Conservation (phyloP, 2,113 vertebrate species). For the Chitala chitala region DNA sequence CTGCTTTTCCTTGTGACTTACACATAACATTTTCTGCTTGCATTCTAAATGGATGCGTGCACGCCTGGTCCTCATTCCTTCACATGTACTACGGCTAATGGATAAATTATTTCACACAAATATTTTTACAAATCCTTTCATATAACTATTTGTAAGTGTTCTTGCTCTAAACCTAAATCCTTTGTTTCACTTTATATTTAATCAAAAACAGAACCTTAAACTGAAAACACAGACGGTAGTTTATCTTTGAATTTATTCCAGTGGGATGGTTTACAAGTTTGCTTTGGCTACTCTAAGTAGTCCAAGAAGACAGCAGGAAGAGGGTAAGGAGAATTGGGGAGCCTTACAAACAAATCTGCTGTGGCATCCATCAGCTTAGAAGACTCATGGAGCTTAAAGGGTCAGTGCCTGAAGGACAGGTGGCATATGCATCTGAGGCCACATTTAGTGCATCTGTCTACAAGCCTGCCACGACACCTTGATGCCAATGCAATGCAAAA, state of each 20-base stretch:
- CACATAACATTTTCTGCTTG: neutral
- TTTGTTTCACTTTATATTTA: neutral
- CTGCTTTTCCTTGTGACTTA: neutral
- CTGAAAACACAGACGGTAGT: neutral
- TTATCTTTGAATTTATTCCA: neutral
- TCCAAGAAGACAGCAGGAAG: slow-evolving; percentile 20
- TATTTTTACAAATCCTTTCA: slow-evolving; percentile 1
- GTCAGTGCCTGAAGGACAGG: slow-evolving; percentile 15
- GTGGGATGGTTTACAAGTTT: slow-evolving; percentile 13
- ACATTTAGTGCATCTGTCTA: neutral
- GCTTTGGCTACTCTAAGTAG: slow-evolving; percentile 8
- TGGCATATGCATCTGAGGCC: slow-evolving; percentile 13
- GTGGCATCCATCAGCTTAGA: slow-evolving; percentile 10
- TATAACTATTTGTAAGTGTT: neutral
- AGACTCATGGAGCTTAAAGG: slow-evolving; percentile 21
- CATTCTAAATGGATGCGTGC: neutral
- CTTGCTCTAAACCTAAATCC: neutral
- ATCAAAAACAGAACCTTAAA: neutral
- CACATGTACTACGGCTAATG: neutral
- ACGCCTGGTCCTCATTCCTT: neutral
- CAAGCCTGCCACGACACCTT: neutral
- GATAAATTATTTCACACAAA: neutral
- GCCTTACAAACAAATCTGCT: slow-evolving; percentile 23
- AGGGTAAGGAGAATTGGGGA: slow-evolving; percentile 17
- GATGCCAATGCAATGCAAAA: neutral